Base-by-base conservation (phyloP, 2,888 invertebrate genomes). In the Eristalis intricaria region DNA sequence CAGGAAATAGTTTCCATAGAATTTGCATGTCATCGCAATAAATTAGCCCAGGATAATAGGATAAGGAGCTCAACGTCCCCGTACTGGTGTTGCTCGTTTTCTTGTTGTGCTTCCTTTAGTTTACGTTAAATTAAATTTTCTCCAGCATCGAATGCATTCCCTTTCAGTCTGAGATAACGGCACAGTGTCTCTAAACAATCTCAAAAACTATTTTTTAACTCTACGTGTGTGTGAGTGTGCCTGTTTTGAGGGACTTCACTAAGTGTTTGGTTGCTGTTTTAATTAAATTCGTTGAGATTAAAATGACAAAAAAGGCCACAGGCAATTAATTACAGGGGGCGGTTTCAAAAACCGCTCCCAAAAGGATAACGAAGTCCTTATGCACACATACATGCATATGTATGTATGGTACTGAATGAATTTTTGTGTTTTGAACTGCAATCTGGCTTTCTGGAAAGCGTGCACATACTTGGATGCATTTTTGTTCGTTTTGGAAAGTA, bases 1-100 rank as follows among this genome's bases (percentile, higher is more conserved):
- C 78, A 74, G 77, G 77, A 78, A 78, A 82, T 83, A 82, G 86
- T 78, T 83, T 64, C 56, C 78, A 74, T 70, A 60, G 74, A 77
- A 82, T 86, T 86, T 86, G 74, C 86, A 86, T 82, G 82, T 82
- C 65, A 86, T 74, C 73, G 61, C 35, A 82, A 78, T 86, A 78
- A 86, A 85, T 85, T 78, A 85, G 82, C 82, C 73, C n/a, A 61
- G 70, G 66, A 77, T 82, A 70, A 74, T 50, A 70, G 74, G 64
- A 74, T 70, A 78, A 73, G 50, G 32, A 64, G 50, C 7, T 61
- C 11, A 75, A 63, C 73, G 68, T 79, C 50, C 69, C 60, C 29
- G n/a, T 69, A 10, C 15, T 61, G 43, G 10, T 58, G 38, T 29
- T 35, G 19, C 15, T 22, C 13, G 8, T 50, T 82, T 40, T 40